phyloP scores from a whole-genome alignment of 2,113 vertebrate genomes.

The Rhea pennata region DNA sequence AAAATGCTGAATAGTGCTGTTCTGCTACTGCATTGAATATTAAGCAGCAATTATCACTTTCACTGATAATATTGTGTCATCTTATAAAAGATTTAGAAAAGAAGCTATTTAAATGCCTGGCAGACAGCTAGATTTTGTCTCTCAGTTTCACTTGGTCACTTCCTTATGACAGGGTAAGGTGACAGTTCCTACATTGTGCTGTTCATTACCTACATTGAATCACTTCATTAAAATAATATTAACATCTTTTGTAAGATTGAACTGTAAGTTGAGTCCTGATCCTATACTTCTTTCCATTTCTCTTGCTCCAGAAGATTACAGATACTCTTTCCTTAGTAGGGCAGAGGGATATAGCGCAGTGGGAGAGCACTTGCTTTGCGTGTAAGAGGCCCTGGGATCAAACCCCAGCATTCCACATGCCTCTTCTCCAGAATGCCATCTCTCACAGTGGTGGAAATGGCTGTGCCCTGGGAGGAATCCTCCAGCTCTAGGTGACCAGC shows the following conservation, averaged over 20 bases:
- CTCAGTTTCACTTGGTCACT: not conserved
- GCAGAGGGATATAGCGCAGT: no score
- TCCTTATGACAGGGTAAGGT: not conserved
- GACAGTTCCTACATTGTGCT: not conserved
- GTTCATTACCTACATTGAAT: not conserved
- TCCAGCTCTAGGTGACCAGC: no score
- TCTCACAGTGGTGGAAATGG: no score
- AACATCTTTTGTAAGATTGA: not conserved
- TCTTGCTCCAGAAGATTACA: not conserved
- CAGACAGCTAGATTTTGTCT: not conserved
- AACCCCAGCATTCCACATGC: no score
- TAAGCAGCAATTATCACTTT: not conserved
- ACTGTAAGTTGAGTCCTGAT: not conserved
- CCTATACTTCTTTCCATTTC: not conserved
- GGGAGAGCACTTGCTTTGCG: no score
- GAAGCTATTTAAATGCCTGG: not conserved
- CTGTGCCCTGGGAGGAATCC: no score
- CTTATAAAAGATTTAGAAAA: not conserved
- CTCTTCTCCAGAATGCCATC: no score
- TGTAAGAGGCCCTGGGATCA: no score
- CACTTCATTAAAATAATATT: not conserved
- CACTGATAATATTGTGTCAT: not conserved
- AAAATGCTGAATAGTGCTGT: not conserved
- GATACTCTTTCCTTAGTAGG: not conserved
- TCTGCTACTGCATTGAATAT: not conserved